A percentile compares a stretch with the other conserved stretches of the same genome.
These are phyloP conservation scores for Poliocrania exsul DNA, from an alignment of 2,797 vertebrate genomes.

Conservation along the genomic window DNA sequence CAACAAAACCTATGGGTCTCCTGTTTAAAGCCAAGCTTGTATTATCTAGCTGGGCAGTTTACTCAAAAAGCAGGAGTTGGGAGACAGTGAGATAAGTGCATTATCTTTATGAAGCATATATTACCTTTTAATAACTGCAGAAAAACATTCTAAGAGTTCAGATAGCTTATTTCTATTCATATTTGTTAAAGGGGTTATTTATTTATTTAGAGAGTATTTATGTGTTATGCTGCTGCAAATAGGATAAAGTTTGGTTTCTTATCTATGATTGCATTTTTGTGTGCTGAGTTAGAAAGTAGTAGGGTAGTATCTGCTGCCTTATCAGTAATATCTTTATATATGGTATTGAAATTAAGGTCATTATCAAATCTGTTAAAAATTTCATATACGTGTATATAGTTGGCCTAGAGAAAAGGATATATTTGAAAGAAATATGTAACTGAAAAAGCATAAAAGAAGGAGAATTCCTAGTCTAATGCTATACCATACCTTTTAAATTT, in stretches of 20 bases:
- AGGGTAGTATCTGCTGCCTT: not conserved
- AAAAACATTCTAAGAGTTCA: not conserved
- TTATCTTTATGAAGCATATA: not conserved
- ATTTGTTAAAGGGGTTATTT: not conserved
- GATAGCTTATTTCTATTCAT: not conserved
- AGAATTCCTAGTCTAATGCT: not conserved
- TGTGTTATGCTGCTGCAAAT: not conserved
- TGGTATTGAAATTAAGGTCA: not conserved
- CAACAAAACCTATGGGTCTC: not conserved
- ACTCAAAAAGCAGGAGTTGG: not conserved
- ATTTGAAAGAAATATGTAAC: not conserved
- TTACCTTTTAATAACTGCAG: not conserved
- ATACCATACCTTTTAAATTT: not conserved
- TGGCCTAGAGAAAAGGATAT: not conserved
- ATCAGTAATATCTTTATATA: not conserved
- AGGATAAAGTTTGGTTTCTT: not conserved
- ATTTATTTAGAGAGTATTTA: not conserved
- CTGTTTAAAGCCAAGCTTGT: not conserved
- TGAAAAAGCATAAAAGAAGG: not conserved
- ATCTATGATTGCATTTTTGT: conserved; percentile 18
- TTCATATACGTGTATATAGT: not conserved
- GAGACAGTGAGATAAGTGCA: not conserved
- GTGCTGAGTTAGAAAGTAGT: not conserved
- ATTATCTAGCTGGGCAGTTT: not conserved
- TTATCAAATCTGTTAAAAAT: not conserved